Conservation (phyloP, 1,140 invertebrate species). For the Lithobius niger region DNA sequence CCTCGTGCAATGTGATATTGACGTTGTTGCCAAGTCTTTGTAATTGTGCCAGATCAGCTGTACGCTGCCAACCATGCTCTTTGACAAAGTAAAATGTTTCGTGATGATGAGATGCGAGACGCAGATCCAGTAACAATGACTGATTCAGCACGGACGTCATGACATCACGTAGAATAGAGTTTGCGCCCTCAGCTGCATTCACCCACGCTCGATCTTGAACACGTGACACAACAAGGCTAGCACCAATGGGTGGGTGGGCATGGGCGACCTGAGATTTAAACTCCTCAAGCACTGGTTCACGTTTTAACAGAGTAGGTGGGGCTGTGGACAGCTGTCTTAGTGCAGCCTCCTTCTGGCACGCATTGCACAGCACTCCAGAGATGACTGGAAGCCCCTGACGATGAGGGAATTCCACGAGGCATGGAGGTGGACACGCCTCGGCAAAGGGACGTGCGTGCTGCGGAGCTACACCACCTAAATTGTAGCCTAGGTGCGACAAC, state of each 20-base stretch:
- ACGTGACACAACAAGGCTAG: constrained; percentile 72
- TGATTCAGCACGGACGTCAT: constrained; percentile 88
- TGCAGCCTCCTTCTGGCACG: constrained; percentile 20
- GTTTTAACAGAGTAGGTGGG: constrained; percentile 12
- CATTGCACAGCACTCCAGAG: constrained; percentile 20
- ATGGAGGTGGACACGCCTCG: constrained; percentile 33
- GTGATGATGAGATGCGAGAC: constrained; percentile 76
- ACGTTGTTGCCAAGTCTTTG: constrained; percentile 71
- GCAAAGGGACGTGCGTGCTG: constrained; percentile 54
- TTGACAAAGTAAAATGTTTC: constrained; percentile 94
- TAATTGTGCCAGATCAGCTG: constrained; percentile 72
- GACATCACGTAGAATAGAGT: constrained; percentile 76
- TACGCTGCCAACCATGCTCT: constrained; percentile 70
- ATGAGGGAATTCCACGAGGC: constrained; percentile 12
- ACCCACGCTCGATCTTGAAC: constrained; percentile 64
- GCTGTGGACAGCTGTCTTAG: neutral
- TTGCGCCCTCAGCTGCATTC: constrained; percentile 69
- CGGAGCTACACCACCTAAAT: constrained; percentile 72
- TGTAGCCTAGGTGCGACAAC: constrained; percentile 67
- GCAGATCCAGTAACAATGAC: constrained; percentile 73
- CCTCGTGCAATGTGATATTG: constrained; percentile 84
- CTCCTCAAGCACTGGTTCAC: constrained; percentile 36
- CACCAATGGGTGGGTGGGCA: constrained; percentile 68
- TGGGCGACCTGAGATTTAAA: constrained; percentile 30
- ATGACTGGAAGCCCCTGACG: constrained; percentile 20